Base-by-base conservation (phyloP, 2,797 vertebrate species). In the Cynopterus sphinx region DNA sequence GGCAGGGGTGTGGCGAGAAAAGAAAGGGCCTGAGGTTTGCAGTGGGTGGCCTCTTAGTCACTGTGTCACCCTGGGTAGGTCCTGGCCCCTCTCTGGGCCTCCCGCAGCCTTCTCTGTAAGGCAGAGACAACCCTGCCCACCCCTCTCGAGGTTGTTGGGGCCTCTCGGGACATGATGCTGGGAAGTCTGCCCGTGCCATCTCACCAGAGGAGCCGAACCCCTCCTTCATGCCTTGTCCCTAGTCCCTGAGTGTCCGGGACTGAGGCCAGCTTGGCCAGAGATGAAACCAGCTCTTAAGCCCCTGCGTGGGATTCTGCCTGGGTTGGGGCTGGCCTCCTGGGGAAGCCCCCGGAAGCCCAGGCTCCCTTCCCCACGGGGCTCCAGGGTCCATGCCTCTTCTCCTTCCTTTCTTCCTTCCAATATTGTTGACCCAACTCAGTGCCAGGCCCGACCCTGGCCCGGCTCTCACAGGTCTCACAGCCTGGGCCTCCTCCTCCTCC, bases 141-240 rank as follows among this genome's bases (percentile, higher is more conserved):
- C 26, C 31, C 8, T 46, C 43, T 3, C 0, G 26, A n/a, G 21
- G 57, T 10, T 11, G 5, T 2, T 7, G 46, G 53, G 55, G n/a
- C 6, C 51, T 22, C 41, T 24, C 4, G 9, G 78, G 65, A 33
- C 24, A 36, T 12, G 61, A 55, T 31, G 61, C 55, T 51, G 59
- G 41, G 46, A 93, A 49, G 21, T 16, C 17, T 2, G 6, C 28
- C 71, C 13, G 3, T 3, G 24, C 3, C 33, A 51, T 36, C 33
- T 46, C 11, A 21, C 21, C 36, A 31, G 75, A 65, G 68, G 19
- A 55, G 5, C 11, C 1, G 0, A 43, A 53, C 16, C 9, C 67
- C 28, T n/a, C 87, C 24, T 24, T 16, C 2, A 46, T 11, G 36
- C 77, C 81, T 57, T 8, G 6, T 9, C 26, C 79, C 85, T 6